These are phyloP conservation scores for Metallyticus violacea DNA, from an alignment of 2,888 invertebrate species.

Conservation along the genomic window DNA sequence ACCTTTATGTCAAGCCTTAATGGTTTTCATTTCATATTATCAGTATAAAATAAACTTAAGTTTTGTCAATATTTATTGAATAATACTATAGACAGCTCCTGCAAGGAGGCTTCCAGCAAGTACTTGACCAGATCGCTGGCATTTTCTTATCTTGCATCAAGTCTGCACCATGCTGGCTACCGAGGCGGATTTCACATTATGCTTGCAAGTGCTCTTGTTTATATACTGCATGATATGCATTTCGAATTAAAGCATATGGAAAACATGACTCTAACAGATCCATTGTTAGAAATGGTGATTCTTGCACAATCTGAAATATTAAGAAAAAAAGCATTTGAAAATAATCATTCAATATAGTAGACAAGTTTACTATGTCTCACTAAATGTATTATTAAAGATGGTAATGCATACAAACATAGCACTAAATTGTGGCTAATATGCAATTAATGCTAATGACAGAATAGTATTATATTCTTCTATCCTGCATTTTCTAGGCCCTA, in stretches of 20 bases:
- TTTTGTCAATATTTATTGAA: background rate
- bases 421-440: too few relatives aligned
- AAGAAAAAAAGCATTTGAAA: too few relatives aligned
- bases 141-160: background rate
- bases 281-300: slow-evolving; percentile 98
- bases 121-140: background rate
- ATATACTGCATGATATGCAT: slow-evolving; percentile 96
- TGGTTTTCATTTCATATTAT: background rate
- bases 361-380: too few relatives aligned
- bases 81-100: background rate
- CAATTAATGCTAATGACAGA: too few relatives aligned
- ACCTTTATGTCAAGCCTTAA: background rate
- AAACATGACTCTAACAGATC: slow-evolving; percentile 98
- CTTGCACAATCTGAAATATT: slow-evolving; percentile 80
- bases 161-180: background rate
- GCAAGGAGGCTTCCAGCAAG: background rate
- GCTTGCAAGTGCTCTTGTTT: slow-evolving; percentile 73
- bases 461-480: too few relatives aligned
- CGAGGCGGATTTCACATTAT: slow-evolving; percentile 31
- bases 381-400: too few relatives aligned
- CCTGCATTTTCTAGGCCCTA: too few relatives aligned
- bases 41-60: background rate
- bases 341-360: too few relatives aligned
- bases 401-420: too few relatives aligned
- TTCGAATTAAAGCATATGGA: slow-evolving; percentile 95